These are phyloP conservation scores for Ovibos moschatus DNA, from an alignment of 2,113 vertebrate genomes.

Conservation along the genomic window DNA sequence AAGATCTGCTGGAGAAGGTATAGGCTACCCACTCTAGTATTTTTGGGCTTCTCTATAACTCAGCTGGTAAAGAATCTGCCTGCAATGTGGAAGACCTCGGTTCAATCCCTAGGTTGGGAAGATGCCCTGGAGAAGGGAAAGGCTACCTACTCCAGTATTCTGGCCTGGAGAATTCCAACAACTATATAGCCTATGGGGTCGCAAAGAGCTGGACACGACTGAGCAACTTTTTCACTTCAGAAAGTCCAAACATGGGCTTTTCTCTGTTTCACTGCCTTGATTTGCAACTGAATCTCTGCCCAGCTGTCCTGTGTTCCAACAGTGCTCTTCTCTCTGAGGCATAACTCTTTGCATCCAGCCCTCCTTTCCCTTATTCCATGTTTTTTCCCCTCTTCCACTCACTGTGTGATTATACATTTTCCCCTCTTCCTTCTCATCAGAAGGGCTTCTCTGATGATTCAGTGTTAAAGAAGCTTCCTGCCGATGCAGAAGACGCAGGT, in stretches of 20 bases:
- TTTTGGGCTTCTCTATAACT: background rate
- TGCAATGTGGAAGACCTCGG: background rate
- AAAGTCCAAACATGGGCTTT: background rate
- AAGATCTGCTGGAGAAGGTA: background rate
- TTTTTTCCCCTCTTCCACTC: background rate
- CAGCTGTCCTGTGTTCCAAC: background rate
- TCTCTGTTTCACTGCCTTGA: rapidly evolving
- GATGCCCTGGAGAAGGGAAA: background rate
- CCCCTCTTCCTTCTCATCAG: background rate
- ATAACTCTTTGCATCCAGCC: background rate
- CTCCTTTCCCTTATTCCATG: background rate
- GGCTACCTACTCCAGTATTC: background rate
- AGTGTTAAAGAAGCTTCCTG: background rate
- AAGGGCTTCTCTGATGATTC: background rate
- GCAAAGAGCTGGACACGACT: background rate
- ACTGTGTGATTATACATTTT: background rate
- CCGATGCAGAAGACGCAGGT: background rate
- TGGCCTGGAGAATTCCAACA: background rate
- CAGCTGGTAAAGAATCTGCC: background rate
- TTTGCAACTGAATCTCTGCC: background rate
- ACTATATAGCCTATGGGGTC: background rate
- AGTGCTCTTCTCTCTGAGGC: background rate
- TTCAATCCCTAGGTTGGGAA: background rate
- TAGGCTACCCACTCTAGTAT: background rate
- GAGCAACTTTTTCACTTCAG: background rate